phyloP scores from a whole-genome alignment of 2,797 vertebrate genomes.

The Parambassis ranga region DNA sequence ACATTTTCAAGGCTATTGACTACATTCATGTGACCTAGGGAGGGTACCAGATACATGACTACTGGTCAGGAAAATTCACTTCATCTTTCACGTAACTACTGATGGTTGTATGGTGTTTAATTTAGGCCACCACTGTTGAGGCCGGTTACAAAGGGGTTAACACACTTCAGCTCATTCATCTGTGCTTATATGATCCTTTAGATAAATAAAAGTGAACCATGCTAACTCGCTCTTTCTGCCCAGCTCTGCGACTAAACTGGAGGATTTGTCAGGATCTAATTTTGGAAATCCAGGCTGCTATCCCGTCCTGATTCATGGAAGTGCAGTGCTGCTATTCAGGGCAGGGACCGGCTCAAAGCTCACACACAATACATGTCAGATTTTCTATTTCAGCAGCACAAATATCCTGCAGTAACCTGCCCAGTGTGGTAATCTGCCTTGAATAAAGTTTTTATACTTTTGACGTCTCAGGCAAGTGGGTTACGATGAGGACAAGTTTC shows the following conservation, averaged over 20 bases:
- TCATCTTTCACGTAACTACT: no score
- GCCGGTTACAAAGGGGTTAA: background rate
- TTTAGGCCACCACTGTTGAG: no score
- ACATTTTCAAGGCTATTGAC: no score
- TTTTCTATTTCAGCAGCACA: background rate
- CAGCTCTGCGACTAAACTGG: constrained; percentile 27
- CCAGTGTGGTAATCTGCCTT: background rate
- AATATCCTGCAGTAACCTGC: background rate
- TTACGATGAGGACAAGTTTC: background rate
- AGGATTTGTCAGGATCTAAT: constrained; percentile 54
- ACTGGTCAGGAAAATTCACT: no score
- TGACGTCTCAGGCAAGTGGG: background rate
- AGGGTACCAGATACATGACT: no score
- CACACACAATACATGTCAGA: background rate
- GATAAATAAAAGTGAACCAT: constrained; percentile 4
- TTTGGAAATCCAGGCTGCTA: constrained; percentile 37
- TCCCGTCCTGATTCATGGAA: constrained; percentile 32
- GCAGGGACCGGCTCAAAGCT: background rate
- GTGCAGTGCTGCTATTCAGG: constrained; percentile 5
- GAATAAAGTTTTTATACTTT: background rate
- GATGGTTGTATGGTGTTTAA: no score
- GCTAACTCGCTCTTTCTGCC: background rate
- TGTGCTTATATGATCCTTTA: background rate
- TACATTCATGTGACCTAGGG: no score
- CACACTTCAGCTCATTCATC: background rate